Evolutionary conservation across 2,797 vertebrate species (phyloP), one percentile per base, ranked within the genome.

Genomic region (Novumbra hubbsi): DNA sequence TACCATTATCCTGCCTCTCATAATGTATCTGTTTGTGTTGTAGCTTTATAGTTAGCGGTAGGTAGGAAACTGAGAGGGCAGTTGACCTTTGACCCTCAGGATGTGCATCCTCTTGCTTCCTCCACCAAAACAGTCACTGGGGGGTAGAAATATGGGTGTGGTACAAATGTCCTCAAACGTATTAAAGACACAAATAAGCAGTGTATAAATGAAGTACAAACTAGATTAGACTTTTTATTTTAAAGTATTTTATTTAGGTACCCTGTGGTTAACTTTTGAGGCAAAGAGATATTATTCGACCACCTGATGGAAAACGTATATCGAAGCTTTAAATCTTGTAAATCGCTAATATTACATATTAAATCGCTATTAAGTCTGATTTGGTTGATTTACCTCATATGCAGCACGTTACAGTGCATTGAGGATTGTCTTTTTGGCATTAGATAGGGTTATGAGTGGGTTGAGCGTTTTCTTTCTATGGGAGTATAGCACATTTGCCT

Each of bases 61-160:
- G 41, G 41, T 45, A 45, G 17, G 68, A 48, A 52, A 69, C 45
- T 50, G 24, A 49, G 45, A 49, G 45, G 45, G 34, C 34, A 38
- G 34, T 38, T 38, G 34, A 50, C 68, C 15, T 69, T 69, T 69
- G 27, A 50, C 15, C 38, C 21, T 0, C 68, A 69, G 45, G 68
- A 69, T 49, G 45, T 69, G 15, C 48, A 17, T 27, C 48, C 48
- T 69, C 24, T 21, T 52, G 27, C 67, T 68, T 48, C 67, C 65
- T 45, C 21, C 11, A 14, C 2, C n/a, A 60, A 24, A 60, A 60
- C 57, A 60, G 21, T 55, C 12, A 14, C 41, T 45, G 41, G 41
- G 9, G 41, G 41, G 1, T 14, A 14, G 41, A 45, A 45, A 45
- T 12, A 38, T 6, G 41, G 41, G 41, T 45, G 21, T 24, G 55